Base-by-base conservation (phyloP, 2,888 invertebrate genomes). In the Mythimna pallens region DNA sequence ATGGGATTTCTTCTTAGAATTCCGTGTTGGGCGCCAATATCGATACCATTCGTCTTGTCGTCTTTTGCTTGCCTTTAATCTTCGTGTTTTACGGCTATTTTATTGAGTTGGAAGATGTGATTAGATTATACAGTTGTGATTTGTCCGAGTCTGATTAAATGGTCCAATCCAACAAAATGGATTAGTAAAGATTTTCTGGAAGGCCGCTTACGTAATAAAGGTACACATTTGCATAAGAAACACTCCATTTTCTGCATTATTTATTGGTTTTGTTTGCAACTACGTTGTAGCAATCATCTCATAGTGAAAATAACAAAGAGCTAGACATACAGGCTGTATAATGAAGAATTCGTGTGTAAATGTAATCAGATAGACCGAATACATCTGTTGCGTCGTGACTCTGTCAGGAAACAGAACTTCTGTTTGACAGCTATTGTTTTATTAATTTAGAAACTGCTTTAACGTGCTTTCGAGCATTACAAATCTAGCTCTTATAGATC, bases 1-100 rank as follows among this genome's bases (percentile, higher is more conserved):
- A 85, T 86, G 78, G 73, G 82, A 76, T 79, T 80, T 77, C 80
- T 85, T 71, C 81, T 87, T 85, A 87, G 76, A 82, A 89, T 90
- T 87, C 85, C 77, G 40, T 47, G 84, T 81, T 80, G 73, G 86
- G 84, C 75, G 80, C 81, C 81, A 85, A 84, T 86, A 83, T 81
- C 70, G 72, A 69, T 83, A 61, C 75, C 65, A 72, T 82, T 64
- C 71, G 67, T 83, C 81, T 83, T 78, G 61, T 76, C 67, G 52
- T 40, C 68, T 79, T 77, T 80, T 76, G 64, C 79, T 80, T 69
- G 70, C 64, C 79, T 78, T 80, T 79, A 76, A 81, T 76, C 70
- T 67, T 73, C 71, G 57, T 70, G 70, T 75, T 75, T 83, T 66
- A 81, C 64, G 43, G 52, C 47, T 22, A 55, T 71, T 75, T 84